Evolutionary conservation across 2,888 invertebrate species (phyloP).

Genomic region (Scaptomyza cyrtandrae): DNA sequence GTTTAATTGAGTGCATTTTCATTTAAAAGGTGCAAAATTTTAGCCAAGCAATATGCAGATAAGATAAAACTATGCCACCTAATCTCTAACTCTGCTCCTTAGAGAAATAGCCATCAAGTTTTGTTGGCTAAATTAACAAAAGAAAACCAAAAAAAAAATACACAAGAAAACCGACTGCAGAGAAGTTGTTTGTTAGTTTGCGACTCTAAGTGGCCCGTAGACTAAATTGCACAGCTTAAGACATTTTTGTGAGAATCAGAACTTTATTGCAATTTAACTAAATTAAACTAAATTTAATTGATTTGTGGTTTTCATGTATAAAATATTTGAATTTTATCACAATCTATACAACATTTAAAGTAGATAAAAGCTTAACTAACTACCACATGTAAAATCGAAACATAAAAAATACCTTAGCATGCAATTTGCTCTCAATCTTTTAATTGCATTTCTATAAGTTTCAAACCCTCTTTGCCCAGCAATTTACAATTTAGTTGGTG

Average conservation of each 20-base stretch:
- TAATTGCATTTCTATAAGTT: slow-evolving; percentile 50
- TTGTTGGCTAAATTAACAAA: slow-evolving; percentile 14
- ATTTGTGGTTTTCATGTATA: neutral
- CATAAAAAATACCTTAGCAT: neutral
- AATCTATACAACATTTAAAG: neutral
- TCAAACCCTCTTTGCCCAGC: neutral
- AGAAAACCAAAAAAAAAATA: neutral
- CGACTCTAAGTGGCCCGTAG: slow-evolving; percentile 23
- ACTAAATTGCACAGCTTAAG: slow-evolving; percentile 25
- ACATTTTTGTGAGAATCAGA: slow-evolving; percentile 17
- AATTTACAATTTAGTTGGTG: slow-evolving; percentile 24
- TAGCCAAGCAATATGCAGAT: slow-evolving; percentile 31
- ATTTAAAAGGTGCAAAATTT: slow-evolving; percentile 47
- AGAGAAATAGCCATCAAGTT: slow-evolving; percentile 14
- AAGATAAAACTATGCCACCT: slow-evolving; percentile 6
- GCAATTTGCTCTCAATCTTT: slow-evolving; percentile 14
- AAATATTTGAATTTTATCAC: neutral
- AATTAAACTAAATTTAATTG: neutral
- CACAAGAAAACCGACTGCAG: slow-evolving; percentile 13
- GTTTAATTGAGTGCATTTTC: slow-evolving; percentile 63
- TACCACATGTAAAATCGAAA: neutral
- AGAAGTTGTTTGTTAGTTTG: slow-evolving; percentile 17
- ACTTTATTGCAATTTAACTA: slow-evolving; percentile 30
- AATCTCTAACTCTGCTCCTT: neutral
- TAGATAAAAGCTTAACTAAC: neutral